Conservation (phyloP, 2,888 invertebrate genomes). For the Rotaria macrura region DNA sequence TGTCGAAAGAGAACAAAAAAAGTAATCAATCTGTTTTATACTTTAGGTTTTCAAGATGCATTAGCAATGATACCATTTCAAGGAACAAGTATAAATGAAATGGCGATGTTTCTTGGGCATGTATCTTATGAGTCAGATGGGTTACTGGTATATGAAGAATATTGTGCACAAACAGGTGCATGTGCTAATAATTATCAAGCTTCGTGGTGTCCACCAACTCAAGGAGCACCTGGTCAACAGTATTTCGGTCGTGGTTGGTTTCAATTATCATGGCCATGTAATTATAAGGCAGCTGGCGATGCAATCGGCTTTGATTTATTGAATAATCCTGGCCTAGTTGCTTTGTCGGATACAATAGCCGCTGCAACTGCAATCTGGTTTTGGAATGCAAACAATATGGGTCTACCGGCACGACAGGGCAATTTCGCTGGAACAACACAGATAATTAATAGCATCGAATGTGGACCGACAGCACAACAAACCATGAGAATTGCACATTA, state of each 20-base stretch:
- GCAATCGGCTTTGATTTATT: slow-evolving; percentile 21
- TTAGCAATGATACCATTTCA: neutral
- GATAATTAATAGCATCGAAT: slow-evolving; percentile 25
- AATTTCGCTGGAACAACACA: slow-evolving; percentile 24
- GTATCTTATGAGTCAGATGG: slow-evolving; percentile 29
- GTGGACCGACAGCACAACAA: neutral
- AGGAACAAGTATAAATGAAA: neutral
- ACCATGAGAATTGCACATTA: neutral
- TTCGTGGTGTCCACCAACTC: neutral
- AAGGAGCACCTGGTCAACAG: neutral
- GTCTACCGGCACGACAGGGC: slow-evolving; percentile 17
- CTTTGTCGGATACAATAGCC: slow-evolving; percentile 1
- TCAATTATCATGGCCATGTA: slow-evolving; percentile 27
- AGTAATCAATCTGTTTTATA: no score
- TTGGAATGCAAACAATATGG: slow-evolving; percentile 25
- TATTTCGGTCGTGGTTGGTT: slow-evolving; percentile 31
- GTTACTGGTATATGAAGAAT: slow-evolving; percentile 19
- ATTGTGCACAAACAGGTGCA: neutral
- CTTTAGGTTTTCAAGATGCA: neutral
- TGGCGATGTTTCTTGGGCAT: slow-evolving; percentile 25
- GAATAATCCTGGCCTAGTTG: slow-evolving; percentile 24
- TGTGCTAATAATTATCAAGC: slow-evolving; percentile 3
- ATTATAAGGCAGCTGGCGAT: slow-evolving; percentile 24
- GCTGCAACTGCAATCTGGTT: slow-evolving; percentile 27
- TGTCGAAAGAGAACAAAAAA: no score